Evolutionary conservation across 2,113 vertebrate species (phyloP), one percentile per base, ranked within the genome.

Genomic region (Rhea americana): DNA sequence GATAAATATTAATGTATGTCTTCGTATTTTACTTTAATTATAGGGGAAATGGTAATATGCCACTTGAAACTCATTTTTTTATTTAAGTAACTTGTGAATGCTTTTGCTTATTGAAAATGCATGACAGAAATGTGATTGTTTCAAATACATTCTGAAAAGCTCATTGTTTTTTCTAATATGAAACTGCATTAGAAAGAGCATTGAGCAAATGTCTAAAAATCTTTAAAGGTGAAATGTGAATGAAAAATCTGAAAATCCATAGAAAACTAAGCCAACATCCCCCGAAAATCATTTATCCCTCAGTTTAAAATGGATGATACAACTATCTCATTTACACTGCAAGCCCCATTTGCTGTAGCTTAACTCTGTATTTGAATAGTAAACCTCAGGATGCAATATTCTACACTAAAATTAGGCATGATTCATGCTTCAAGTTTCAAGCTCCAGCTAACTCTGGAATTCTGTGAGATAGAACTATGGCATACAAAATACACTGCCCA

Each of bases 1-100:
- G 93, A 97, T 94, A 80, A 98, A 98, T 95, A 96, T 98, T 90
- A 96, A 98, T 28, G 98, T 99, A 98, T 96, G 98, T 98, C 70
- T 92, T 89, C 55, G 81, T 24, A 72, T 47, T 79, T 81, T 74
- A 85, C 78, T 93, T 85, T 63, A 63, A 82, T 95, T 76, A 25
- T 50, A 56, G 9, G n/a, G 32, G 65, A 88, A 78, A 78, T 48
- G 5, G n/a, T 81, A 72, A 15, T 56, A 50, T 11, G 7, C 43
- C 0, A 0, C 15, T 58, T 84, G 32, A 73, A 93, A 83, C 24
- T 82, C 17, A 55, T 77, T 47, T 75, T 75, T 35, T 79, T 50
- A 32, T 39, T 88, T 76, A 73, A 59, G 32, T 82, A 67, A 75
- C 14, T 83, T 90, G 18, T 71, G 37, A 89, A 53, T 0, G 0